Conservation (phyloP, 2,113 vertebrate species). For the Mustela lutreola region DNA sequence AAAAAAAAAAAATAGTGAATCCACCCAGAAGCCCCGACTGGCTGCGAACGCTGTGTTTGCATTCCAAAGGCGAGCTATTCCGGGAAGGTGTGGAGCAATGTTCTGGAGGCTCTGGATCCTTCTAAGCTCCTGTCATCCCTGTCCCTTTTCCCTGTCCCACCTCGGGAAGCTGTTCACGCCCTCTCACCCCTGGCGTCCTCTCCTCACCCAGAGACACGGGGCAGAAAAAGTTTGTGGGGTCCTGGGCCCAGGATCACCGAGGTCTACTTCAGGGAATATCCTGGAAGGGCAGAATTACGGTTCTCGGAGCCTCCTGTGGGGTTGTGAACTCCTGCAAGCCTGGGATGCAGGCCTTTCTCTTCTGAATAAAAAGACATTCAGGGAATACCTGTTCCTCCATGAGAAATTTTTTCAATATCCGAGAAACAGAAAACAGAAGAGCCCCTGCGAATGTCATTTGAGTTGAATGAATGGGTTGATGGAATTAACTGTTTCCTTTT, state of each 20-base stretch:
- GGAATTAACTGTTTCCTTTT: not conserved
- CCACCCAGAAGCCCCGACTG: not conserved
- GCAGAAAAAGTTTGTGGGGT: not conserved
- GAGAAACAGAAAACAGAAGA: not conserved
- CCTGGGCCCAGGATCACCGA: not conserved
- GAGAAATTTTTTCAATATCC: not conserved
- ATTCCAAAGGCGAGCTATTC: conserved; percentile 12
- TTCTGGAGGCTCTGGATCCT: not conserved
- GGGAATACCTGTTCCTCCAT: not conserved
- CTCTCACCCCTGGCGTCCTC: not conserved
- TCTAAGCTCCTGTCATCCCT: not conserved
- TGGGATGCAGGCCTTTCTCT: not conserved
- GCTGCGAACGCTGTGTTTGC: not conserved
- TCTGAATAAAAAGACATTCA: not conserved
- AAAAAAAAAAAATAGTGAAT: not conserved
- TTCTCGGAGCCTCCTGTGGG: not conserved
- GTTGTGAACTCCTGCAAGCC: not conserved
- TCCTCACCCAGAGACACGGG: not conserved
- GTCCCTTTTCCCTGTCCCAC: not conserved
- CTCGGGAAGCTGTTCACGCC: not conserved
- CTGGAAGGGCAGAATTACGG: not conserved
- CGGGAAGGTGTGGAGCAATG: not conserved
- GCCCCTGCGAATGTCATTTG: not conserved
- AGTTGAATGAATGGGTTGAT: not conserved
- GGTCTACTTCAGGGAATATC: not conserved